Conservation (phyloP, 92 coral and sea anemone species). For the Zoanthus sansibaricus region DNA sequence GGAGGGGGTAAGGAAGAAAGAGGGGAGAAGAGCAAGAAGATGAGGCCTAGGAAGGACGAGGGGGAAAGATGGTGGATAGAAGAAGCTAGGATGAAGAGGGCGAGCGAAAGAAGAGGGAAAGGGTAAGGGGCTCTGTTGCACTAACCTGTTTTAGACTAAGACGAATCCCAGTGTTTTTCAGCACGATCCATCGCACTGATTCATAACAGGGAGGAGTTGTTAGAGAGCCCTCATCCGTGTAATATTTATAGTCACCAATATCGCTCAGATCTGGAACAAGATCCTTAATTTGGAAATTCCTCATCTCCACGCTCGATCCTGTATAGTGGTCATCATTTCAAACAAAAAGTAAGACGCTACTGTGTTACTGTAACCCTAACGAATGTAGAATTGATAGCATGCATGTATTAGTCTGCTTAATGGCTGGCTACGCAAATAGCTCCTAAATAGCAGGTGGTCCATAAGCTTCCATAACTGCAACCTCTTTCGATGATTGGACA, state of each 20-base stretch:
- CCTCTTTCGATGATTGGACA: too few species aligned
- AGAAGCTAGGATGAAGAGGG: too few species aligned
- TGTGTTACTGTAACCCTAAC: background rate
- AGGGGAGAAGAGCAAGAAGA: too few species aligned
- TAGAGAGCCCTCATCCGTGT: conserved; percentile 61
- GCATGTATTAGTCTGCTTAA: background rate
- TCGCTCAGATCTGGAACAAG: background rate
- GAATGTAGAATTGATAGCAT: background rate
- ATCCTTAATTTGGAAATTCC: background rate
- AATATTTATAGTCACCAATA: conserved; percentile 14
- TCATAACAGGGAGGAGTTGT: conserved; percentile 63
- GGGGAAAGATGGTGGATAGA: too few species aligned
- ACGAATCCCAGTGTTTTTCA: conserved; percentile 36
- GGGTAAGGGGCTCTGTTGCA: background rate
- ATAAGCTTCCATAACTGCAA: too few species aligned
- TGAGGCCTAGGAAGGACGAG: too few species aligned
- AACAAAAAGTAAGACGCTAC: background rate
- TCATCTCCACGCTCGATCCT: conserved; percentile 22
- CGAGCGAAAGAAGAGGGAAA: too few species aligned
- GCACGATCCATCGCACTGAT: conserved; percentile 65
- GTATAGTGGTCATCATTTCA: background rate
- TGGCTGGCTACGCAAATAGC: too few species aligned
- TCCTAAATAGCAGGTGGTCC: too few species aligned
- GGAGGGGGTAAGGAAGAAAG: too few species aligned
- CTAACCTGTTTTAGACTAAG: conserved; percentile 49